Base-by-base conservation (phyloP, 64 coral and sea anemone species). In the Porites australiensis region DNA sequence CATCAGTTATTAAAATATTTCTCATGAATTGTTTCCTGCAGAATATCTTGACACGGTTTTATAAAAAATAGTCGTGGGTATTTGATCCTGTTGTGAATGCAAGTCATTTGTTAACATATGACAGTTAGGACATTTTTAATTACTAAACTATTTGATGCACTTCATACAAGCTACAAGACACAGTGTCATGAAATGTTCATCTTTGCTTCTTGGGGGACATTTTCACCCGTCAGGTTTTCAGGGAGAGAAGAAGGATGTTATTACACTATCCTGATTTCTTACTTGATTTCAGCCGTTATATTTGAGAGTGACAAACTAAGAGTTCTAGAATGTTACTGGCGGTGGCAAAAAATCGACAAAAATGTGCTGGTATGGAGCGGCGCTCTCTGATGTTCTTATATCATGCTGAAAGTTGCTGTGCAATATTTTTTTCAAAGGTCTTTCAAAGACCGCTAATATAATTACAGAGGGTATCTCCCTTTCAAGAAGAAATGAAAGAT, bases 71-170 rank as follows among this genome's bases (percentile, higher is more conserved):
- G 3, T 47, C 16, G n/a, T 47, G 60, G 79, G 7, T 82, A 47
- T 64, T 6, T 47, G 58, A 63, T 82, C 60, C 15, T 22, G 23
- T 64, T 47, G 12, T 3, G 4, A 82, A 21, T 18, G 58, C 27
- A 21, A 64, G 79, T 64, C 3, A 82, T 64, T 82, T 65, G 79
- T 82, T 65, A 64, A 11, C 19, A 64, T 48, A 0, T 82, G 79
- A 82, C 79, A 82, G 13, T 64, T 82, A 60, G 23, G 12, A 23
- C 21, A 62, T 45, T 58, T n/a, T 4, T 82, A 62, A 82, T 78
- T 78, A 78, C 54, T 78, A n/a, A 78, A 52, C 5, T 50, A 48
- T 50, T 75, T 49, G 15, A 50, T 50, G 44, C 73, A 50, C 73
- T 3, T 13, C 50, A 1, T 49, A 51, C 62, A 64, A 64, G 62